These are phyloP conservation scores for Macroteleia sp. DNA, from an alignment of 2,888 invertebrate species.

Conservation along the genomic window DNA sequence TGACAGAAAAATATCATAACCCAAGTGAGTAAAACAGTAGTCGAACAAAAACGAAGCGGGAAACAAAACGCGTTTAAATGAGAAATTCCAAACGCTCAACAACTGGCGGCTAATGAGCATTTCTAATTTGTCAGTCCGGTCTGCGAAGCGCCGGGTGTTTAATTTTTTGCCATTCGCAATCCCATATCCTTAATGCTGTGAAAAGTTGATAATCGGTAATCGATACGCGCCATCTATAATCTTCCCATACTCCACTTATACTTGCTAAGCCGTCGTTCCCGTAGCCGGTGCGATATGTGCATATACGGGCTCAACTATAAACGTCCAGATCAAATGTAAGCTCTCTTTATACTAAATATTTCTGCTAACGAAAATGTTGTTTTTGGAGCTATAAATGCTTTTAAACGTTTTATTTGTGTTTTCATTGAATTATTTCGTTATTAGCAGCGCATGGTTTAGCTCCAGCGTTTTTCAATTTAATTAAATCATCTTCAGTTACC, in stretches of 20 bases:
- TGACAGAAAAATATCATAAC: background rate
- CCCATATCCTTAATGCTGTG: slow-evolving; percentile 17
- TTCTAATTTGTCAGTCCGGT: slow-evolving; percentile 5
- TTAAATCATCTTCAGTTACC: background rate
- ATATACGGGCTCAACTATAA: background rate
- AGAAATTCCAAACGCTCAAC: background rate
- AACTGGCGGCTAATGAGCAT: slow-evolving; percentile 6
- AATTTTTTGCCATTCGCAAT: slow-evolving; percentile 20
- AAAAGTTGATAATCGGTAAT: slow-evolving; percentile 48
- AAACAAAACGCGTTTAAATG: background rate
- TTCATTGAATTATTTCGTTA: slow-evolving; percentile 12
- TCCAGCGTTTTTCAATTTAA: background rate
- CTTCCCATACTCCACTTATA: slow-evolving; percentile 1
- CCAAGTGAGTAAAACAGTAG: slow-evolving; percentile 2
- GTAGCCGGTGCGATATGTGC: background rate
- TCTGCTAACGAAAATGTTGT: slow-evolving; percentile 9
- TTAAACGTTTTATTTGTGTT: slow-evolving; percentile 7
- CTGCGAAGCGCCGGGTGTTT: background rate
- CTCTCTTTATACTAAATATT: slow-evolving; percentile 21
- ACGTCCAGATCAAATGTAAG: background rate
- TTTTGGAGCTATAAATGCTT: slow-evolving; percentile 8
- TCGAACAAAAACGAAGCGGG: background rate
- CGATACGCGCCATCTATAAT: slow-evolving; percentile 39
- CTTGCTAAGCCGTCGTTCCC: background rate
- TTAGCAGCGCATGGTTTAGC: background rate